Conservation (phyloP, 1,140 invertebrate species). For the Phortica variegata region DNA sequence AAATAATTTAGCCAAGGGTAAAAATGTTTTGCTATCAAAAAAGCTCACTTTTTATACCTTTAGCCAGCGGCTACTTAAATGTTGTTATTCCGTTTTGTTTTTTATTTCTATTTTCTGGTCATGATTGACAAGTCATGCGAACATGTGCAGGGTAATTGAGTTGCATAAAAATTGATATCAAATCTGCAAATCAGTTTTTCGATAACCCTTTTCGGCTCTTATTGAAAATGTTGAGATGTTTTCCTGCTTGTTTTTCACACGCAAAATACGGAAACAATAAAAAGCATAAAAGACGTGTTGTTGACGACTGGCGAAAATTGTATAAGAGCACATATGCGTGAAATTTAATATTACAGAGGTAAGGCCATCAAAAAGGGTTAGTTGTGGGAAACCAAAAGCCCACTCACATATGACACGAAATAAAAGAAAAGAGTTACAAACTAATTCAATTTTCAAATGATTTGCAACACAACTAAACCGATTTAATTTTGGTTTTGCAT, state of each 20-base stretch:
- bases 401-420: too few relatives aligned
- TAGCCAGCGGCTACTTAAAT: slow-evolving; percentile 44
- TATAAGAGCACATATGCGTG: slow-evolving; percentile 55
- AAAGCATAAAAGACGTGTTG: slow-evolving; percentile 17
- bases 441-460: slow-evolving; percentile 55
- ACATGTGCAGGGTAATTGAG: slow-evolving; percentile 28
- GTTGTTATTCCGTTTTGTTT: not conserved
- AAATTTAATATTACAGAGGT: slow-evolving; percentile 41
- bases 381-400: slow-evolving; percentile 19
- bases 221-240: not conserved
- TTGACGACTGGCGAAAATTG: slow-evolving; percentile 55
- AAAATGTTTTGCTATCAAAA: slow-evolving; percentile 49
- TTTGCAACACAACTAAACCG: slow-evolving; percentile 21
- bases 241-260: slow-evolving; percentile 20
- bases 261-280: too few relatives aligned
- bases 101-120: not conserved
- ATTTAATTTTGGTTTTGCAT: slow-evolving; percentile 12
- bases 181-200: not conserved
- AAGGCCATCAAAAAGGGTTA: slow-evolving; percentile 2
- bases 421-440: too few relatives aligned
- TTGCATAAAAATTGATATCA: slow-evolving; percentile 40
- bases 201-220: not conserved
- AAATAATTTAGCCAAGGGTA: slow-evolving; percentile 13
- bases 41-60: too few relatives aligned
- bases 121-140: slow-evolving; percentile 39